A percentile compares a stretch with the other conserved stretches of the same genome.
Conservation (phyloP, 2,888 invertebrate genomes). For the Eledona agricola region DNA sequence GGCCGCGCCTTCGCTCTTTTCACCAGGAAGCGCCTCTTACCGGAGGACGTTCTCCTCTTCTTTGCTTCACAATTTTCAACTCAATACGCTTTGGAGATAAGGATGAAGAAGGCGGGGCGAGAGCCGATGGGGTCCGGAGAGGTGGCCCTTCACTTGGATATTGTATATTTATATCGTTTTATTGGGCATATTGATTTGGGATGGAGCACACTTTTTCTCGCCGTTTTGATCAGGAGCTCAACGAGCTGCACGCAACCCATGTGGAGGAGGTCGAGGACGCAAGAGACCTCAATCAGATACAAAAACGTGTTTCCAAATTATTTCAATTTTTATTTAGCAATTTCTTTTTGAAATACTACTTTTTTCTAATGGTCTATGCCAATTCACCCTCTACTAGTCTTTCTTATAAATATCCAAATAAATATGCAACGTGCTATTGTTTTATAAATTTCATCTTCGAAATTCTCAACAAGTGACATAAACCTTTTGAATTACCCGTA, state of each 20-base stretch:
- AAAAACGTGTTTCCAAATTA: too few species aligned
- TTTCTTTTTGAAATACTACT: too few species aligned
- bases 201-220: conserved; percentile 47
- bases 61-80: conserved; percentile 29
- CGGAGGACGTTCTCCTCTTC: conserved; percentile 24
- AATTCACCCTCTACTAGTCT: too few species aligned
- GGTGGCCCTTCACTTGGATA: conserved; percentile 58
- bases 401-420: too few species aligned
- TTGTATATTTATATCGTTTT: conserved; percentile 63
- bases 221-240: conserved; percentile 50
- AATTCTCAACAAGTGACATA: too few species aligned
- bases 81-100: conserved; percentile 30
- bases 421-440: too few species aligned
- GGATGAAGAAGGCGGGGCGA: conserved; percentile 41
- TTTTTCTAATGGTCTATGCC: too few species aligned
- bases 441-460: too few species aligned
- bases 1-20: conserved; percentile 21
- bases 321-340: too few species aligned
- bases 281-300: too few species aligned
- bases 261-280: conserved; percentile 21
- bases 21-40: conserved; percentile 30
- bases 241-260: conserved; percentile 11
- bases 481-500: too few species aligned
- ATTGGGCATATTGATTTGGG: conserved; percentile 61
- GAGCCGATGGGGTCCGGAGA: conserved; percentile 52